phyloP scores from a whole-genome alignment of 2,888 invertebrate species.

The Macrophya annulata region DNA sequence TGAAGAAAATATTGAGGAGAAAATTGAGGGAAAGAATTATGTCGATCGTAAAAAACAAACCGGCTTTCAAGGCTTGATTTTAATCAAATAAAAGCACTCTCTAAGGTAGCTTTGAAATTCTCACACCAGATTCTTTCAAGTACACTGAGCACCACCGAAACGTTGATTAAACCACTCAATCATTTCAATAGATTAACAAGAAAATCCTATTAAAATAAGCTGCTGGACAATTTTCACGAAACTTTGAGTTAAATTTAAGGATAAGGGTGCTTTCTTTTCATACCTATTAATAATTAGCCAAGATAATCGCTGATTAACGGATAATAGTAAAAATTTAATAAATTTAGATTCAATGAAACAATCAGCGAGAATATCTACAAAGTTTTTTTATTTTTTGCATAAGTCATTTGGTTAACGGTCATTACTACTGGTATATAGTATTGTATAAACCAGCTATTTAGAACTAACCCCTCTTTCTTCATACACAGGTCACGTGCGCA shows the following conservation, averaged over 20 bases:
- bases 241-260: background rate
- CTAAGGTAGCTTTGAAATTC: background rate
- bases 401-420: background rate
- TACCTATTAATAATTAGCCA: background rate
- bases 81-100: slow-evolving; percentile 7
- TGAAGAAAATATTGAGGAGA: background rate
- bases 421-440: background rate
- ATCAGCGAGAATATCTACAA: background rate
- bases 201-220: background rate
- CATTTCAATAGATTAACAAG: background rate
- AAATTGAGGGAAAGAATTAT: background rate
- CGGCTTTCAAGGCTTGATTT: slow-evolving; percentile 1
- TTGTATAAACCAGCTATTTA: background rate
- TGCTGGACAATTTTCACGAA: background rate
- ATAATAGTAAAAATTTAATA: background rate
- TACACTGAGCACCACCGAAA: background rate
- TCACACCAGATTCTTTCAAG: slow-evolving; percentile 18
- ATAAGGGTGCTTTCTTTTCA: background rate
- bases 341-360: background rate
- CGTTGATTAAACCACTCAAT: slow-evolving; percentile 12
- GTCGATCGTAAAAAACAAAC: background rate
- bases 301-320: background rate
- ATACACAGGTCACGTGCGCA: slow-evolving; percentile 12
- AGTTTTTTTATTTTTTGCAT: background rate
- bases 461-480: background rate